Conservation (phyloP, 2,113 vertebrate species). For the Tenebrosternarchus preto region DNA sequence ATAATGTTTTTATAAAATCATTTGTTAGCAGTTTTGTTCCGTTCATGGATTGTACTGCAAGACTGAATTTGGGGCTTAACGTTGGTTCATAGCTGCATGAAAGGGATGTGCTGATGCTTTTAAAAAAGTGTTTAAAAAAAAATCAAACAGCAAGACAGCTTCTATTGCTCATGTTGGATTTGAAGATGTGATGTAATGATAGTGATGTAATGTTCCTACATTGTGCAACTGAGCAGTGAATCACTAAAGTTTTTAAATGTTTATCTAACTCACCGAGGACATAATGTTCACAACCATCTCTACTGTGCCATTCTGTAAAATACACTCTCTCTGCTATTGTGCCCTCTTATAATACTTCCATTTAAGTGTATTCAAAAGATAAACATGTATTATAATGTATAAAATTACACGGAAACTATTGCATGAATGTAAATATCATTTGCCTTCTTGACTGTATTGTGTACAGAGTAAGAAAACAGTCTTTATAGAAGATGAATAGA, state of each 20-base stretch:
- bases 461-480: constrained; percentile 62
- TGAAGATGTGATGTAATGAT: constrained; percentile 43
- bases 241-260: constrained; percentile 29
- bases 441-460: constrained; percentile 72
- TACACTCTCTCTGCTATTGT: not conserved
- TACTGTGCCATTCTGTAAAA: constrained; percentile 7
- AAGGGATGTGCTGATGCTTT: not conserved
- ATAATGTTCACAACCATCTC: constrained; percentile 23
- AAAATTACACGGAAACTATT: constrained; percentile 69
- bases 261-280: constrained; percentile 8
- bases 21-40: not conserved
- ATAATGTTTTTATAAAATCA: not conserved
- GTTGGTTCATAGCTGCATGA: not conserved
- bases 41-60: not conserved
- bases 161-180: constrained; percentile 16
- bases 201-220: constrained; percentile 22
- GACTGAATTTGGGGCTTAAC: not conserved
- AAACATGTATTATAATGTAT: constrained; percentile 71
- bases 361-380: constrained; percentile 74
- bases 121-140: not conserved
- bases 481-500: constrained; percentile 63
- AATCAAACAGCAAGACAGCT: not conserved
- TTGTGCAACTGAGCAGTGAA: constrained; percentile 33
- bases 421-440: constrained; percentile 82
- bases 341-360: constrained; percentile 14